Conservation (phyloP, 2,797 vertebrate species). For the Trachurus trachurus region DNA sequence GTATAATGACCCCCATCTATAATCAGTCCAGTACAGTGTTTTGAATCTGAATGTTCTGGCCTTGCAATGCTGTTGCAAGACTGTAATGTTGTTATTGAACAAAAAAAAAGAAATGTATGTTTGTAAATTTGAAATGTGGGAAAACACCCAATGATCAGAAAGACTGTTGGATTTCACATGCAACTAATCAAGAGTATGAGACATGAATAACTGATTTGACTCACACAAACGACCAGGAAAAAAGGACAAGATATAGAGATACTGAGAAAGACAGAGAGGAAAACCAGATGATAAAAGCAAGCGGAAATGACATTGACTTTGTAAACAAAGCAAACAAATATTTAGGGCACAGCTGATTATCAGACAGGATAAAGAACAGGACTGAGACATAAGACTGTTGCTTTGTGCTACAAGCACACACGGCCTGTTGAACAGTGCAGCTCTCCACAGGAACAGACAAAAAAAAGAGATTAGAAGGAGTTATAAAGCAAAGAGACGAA, state of each 20-base stretch:
- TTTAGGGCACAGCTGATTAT: conserved; percentile 53
- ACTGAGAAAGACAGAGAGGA: conserved; percentile 5
- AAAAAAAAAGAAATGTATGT: background rate
- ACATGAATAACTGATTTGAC: conserved; percentile 7
- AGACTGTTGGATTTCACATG: conserved; percentile 1
- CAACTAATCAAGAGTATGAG: background rate
- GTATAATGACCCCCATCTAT: no score
- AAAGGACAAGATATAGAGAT: conserved; percentile 19
- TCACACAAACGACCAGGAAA: background rate
- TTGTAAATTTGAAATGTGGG: background rate
- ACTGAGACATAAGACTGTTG: conserved; percentile 33
- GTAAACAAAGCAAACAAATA: conserved; percentile 56
- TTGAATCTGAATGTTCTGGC: no score
- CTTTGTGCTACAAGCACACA: conserved; percentile 24
- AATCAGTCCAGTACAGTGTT: no score
- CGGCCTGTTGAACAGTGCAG: conserved; percentile 22
- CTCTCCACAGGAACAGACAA: conserved; percentile 11
- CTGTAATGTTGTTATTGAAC: no score
- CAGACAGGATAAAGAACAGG: conserved; percentile 33
- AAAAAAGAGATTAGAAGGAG: conserved; percentile 23
- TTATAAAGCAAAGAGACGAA: conserved; percentile 41
- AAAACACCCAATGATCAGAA: conserved; percentile 1
- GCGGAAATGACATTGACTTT: conserved; percentile 54
- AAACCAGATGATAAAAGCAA: conserved; percentile 42
- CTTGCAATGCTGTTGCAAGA: no score